These are phyloP conservation scores for Neostethus bicornis DNA, from an alignment of 2,797 vertebrate genomes.

Conservation along the genomic window DNA sequence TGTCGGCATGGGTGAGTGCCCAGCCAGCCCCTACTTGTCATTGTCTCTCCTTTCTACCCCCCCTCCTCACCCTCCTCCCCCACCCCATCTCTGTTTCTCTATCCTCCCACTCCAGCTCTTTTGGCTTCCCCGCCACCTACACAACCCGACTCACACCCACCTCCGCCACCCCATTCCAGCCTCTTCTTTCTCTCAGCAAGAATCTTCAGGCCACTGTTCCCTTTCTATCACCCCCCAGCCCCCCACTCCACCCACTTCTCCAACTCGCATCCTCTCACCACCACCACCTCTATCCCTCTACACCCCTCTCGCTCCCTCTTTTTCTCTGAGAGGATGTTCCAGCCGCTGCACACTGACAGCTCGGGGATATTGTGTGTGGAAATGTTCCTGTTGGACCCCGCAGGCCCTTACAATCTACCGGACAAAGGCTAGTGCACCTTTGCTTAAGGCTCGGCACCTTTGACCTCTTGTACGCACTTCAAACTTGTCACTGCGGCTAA, in stretches of 20 bases:
- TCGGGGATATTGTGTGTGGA: slow-evolving; percentile 84
- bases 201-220: slow-evolving; percentile 78
- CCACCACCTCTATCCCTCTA: slow-evolving; percentile 49
- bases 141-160: slow-evolving; percentile 52
- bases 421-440: slow-evolving; percentile 83
- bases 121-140: slow-evolving; percentile 65
- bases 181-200: slow-evolving; percentile 66
- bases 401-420: slow-evolving; percentile 82
- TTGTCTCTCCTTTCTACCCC: slow-evolving; percentile 77
- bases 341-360: slow-evolving; percentile 84
- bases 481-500: slow-evolving; percentile 80
- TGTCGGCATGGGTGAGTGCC: slow-evolving; percentile 83
- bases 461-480: slow-evolving; percentile 76
- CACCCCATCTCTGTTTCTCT: slow-evolving; percentile 73
- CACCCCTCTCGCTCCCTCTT: slow-evolving; percentile 64
- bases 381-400: slow-evolving; percentile 83
- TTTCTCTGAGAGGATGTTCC: slow-evolving; percentile 82
- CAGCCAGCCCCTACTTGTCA: slow-evolving; percentile 83
- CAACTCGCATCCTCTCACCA: slow-evolving; percentile 40
- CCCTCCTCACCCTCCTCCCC: slow-evolving; percentile 20
- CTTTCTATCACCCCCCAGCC: slow-evolving; percentile 26
- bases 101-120: slow-evolving; percentile 76
- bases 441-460: slow-evolving; percentile 81
- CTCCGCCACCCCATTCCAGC: slow-evolving; percentile 34
- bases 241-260: slow-evolving; percentile 24